A percentile compares a stretch with the other conserved stretches of the same genome.
Evolutionary conservation across 2,797 vertebrate genomes (phyloP).

Genomic region (Potorous gilbertii): DNA sequence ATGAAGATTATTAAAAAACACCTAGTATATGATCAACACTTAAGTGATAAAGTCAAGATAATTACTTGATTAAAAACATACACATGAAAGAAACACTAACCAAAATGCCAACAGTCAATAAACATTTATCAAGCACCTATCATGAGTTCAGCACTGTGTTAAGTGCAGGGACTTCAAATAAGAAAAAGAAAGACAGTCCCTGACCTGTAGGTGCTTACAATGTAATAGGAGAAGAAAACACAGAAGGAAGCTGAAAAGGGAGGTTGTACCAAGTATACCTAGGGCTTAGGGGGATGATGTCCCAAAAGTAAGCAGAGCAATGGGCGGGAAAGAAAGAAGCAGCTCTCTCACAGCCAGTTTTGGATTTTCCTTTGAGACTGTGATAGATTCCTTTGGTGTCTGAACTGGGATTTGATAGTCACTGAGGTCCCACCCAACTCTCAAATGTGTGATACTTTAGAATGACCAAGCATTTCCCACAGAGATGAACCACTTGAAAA

Average conservation of each 20-base stretch:
- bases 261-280: too few species aligned
- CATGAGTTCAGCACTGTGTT: background rate
- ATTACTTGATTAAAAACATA: background rate
- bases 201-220: background rate
- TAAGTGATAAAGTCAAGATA: background rate
- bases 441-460: background rate
- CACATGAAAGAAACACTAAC: constrained; percentile 7
- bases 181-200: background rate
- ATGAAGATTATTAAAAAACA: constrained; percentile 28
- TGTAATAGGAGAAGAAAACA: background rate
- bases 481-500: background rate
- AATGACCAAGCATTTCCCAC: background rate
- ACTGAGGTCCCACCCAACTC: background rate
- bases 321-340: background rate
- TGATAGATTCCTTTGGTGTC: background rate
- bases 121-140: background rate
- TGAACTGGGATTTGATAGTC: background rate
- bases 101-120: constrained; percentile 12
- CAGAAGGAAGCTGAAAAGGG: background rate
- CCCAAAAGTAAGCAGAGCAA: constrained; percentile 18
- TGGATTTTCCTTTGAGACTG: background rate
- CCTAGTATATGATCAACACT: background rate
- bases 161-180: too few species aligned
- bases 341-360: background rate
- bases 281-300: background rate